Evolutionary conservation across 2,113 vertebrate species (phyloP).

Genomic region (Ctenomys sociabilis): DNA sequence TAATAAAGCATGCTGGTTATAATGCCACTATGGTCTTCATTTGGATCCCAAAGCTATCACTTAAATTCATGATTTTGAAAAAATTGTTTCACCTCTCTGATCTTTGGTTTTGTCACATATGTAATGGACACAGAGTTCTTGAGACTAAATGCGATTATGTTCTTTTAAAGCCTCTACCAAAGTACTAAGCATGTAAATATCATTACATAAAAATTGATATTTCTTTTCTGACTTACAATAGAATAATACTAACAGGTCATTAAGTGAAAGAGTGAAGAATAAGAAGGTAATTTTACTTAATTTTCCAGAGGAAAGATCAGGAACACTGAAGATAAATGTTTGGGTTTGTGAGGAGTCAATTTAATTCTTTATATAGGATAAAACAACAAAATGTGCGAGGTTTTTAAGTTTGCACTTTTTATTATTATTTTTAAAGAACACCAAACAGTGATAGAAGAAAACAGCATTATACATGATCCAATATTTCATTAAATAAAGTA

Average conservation of each 20-base stretch:
- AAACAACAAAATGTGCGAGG: too few relatives aligned
- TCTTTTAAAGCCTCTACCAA: conserved; percentile 30
- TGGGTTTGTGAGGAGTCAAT: neutral
- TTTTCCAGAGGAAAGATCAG: conserved; percentile 22
- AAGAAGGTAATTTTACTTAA: conserved; percentile 29
- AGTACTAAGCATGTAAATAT: neutral
- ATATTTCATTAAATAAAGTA: too few relatives aligned
- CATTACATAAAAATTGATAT: conserved; percentile 3
- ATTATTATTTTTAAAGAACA: too few relatives aligned
- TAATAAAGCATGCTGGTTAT: neutral
- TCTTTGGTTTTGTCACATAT: conserved; percentile 37
- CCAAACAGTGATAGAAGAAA: too few relatives aligned
- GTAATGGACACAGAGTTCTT: neutral
- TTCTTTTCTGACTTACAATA: conserved; percentile 37
- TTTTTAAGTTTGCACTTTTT: too few relatives aligned
- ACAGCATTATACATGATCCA: too few relatives aligned
- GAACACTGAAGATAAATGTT: neutral
- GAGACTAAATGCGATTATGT: conserved; percentile 13
- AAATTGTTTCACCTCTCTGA: neutral
- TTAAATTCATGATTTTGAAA: neutral
- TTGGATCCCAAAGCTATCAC: neutral
- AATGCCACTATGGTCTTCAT: neutral
- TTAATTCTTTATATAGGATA: conserved; percentile 50
- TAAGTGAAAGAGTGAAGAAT: conserved; percentile 14
- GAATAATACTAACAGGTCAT: conserved; percentile 16